A percentile compares a stretch with the other conserved stretches of the same genome.
phyloP scores from a whole-genome alignment of 2,113 vertebrate genomes.

The Mormoops blainvillei region DNA sequence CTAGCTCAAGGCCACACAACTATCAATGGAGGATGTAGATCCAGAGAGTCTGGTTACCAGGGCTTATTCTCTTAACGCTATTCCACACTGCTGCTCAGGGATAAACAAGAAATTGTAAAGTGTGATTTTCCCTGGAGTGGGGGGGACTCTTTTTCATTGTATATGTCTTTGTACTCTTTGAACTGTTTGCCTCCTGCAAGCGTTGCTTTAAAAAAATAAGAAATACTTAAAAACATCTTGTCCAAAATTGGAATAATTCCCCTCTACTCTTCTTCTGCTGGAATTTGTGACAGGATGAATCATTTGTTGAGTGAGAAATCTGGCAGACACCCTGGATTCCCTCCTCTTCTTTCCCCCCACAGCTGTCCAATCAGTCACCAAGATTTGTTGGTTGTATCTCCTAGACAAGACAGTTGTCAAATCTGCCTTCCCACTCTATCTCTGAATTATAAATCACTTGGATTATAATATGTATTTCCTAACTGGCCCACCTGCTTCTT shows the following conservation, averaged over 20 bases:
- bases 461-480: neutral
- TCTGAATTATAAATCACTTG: neutral
- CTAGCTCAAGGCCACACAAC: neutral
- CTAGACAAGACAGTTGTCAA: neutral
- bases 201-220: slow-evolving; percentile 3
- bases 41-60: neutral
- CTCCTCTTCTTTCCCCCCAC: neutral
- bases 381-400: neutral
- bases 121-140: neutral
- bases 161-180: neutral
- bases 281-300: neutral
- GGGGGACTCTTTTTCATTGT: neutral
- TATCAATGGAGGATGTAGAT: neutral
- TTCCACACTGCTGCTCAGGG: neutral
- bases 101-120: neutral
- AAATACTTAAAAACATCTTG: neutral
- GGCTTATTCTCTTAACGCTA: neutral
- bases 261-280: neutral
- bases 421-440: neutral
- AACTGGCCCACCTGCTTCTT: neutral
- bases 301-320: slow-evolving; percentile 1
- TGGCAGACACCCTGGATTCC: neutral
- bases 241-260: neutral
- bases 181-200: neutral
- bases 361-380: neutral